Conservation (phyloP, 2,113 vertebrate genomes). For the Pomatorhinus ruficollis region DNA sequence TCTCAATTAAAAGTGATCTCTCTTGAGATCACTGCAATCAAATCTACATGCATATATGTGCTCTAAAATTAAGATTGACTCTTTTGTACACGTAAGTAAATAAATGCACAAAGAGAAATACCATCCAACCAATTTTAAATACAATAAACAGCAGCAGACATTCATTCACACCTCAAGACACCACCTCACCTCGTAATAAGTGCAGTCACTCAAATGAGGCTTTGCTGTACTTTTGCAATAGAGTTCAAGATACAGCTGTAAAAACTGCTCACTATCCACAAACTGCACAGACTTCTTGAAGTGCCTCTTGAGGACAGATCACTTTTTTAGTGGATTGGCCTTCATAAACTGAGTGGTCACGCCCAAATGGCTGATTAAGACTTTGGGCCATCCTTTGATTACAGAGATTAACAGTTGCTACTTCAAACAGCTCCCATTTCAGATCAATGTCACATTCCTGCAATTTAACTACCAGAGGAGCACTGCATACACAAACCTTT, state of each 20-base stretch:
- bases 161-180: not conserved
- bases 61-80: not conserved
- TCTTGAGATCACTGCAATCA: not conserved
- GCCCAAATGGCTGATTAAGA: constrained; percentile 81
- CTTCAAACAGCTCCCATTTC: constrained; percentile 77
- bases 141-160: not conserved
- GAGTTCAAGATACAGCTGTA: constrained; percentile 28
- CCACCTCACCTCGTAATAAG: constrained; percentile 76
- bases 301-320: constrained; percentile 13
- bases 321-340: constrained; percentile 46
- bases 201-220: constrained; percentile 83
- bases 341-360: constrained; percentile 76
- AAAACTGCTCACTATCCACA: not conserved
- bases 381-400: constrained; percentile 76
- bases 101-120: not conserved
- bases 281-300: constrained; percentile 16
- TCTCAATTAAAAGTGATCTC: not conserved
- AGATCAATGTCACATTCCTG: constrained; percentile 79
- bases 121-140: not conserved
- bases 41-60: not conserved
- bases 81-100: not conserved
- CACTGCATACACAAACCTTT: constrained; percentile 63
- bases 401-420: constrained; percentile 73
- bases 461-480: constrained; percentile 83
- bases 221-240: constrained; percentile 76